A percentile compares a stretch with the other conserved stretches of the same genome.
These are phyloP conservation scores for Petrocephalus zakoni DNA, from an alignment of 2,113 vertebrate genomes.

Conservation along the genomic window DNA sequence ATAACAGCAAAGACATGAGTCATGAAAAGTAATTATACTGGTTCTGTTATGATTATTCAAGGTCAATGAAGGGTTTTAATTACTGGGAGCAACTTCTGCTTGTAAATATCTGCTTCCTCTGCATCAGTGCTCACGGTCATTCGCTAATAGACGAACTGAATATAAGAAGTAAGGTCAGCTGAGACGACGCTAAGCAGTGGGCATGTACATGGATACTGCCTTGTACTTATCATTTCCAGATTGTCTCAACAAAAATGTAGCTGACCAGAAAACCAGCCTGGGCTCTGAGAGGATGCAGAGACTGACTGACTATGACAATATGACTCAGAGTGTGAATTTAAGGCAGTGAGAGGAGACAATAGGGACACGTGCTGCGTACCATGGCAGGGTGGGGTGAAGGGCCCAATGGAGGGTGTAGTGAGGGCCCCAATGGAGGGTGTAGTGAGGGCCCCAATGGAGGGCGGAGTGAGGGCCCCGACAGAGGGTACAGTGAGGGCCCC, in stretches of 20 bases:
- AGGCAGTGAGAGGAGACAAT: not conserved
- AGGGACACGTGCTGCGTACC: not conserved
- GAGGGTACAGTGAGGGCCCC: too few relatives aligned
- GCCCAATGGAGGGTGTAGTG: not conserved
- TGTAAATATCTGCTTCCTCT: not conserved
- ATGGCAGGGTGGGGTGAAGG: not conserved
- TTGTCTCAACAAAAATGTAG: not conserved
- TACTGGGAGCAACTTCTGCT: not conserved
- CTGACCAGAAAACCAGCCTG: not conserved
- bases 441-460: not conserved
- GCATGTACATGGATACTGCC: not conserved
- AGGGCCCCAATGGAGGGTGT: not conserved
- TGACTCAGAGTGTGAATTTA: not conserved
- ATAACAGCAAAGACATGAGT: conserved; percentile 18
- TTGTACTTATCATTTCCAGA: not conserved
- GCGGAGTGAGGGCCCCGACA: too few relatives aligned
- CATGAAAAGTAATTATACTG: not conserved
- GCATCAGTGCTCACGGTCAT: not conserved
- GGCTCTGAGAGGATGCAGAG: not conserved
- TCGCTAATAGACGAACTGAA: not conserved
- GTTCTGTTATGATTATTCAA: conserved; percentile 1
- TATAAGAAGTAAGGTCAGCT: not conserved
- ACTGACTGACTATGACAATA: not conserved
- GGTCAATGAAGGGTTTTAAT: conserved; percentile 16
- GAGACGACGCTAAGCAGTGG: not conserved